Base-by-base conservation (phyloP, 64 coral and sea anemone genomes). In the Montipora foliosa region DNA sequence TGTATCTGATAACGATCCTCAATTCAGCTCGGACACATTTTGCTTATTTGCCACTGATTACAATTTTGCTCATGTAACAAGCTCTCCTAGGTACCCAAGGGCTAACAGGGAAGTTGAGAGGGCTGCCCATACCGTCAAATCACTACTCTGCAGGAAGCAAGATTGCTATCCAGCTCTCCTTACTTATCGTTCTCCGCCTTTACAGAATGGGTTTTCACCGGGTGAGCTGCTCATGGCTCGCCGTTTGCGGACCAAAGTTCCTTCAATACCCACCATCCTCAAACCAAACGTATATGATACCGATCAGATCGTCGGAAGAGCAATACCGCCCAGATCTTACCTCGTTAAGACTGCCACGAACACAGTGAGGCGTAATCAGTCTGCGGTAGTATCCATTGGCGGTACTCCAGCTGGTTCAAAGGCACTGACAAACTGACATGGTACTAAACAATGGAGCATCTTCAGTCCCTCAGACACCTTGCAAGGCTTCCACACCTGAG, bases 131-230 rank as follows among this genome's bases (percentile, higher is more conserved):
- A 37, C 29, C 29, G 29, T 37, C 29, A 37, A 37, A 37, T 37
- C 29, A 37, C 29, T 37, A 37, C 29, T 37, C 29, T 37, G 29
- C 29, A n/a, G 21, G 17, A 70, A 70, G 2, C 16, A 70, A 70
- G 67, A 20, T 5, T n/a, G 17, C 67, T 70, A 25, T 29, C 20
- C 20, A 19, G 67, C 74, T 5, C 93, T 90, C 3, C 44, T 91
- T 14, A 37, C 77, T 13, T 91, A 95, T 69, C 8, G 89, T 2
- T 76, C 89, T 47, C 82, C 89, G 37, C 94, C 77, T 2, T 58
- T 95, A 11, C 89, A 57, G 53, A 57, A 57, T 57, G 53, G 53
- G 6, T 57, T 57, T 11, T 57, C 11, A 11, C 53, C 53, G 66
- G 69, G 92, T 92, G 53, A 57, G 53, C 11, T 57, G 53, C 53